A percentile compares a stretch with the other conserved stretches of the same genome.
Conservation (phyloP, 2,797 vertebrate genomes). For the Arnoldichthys spilopterus region DNA sequence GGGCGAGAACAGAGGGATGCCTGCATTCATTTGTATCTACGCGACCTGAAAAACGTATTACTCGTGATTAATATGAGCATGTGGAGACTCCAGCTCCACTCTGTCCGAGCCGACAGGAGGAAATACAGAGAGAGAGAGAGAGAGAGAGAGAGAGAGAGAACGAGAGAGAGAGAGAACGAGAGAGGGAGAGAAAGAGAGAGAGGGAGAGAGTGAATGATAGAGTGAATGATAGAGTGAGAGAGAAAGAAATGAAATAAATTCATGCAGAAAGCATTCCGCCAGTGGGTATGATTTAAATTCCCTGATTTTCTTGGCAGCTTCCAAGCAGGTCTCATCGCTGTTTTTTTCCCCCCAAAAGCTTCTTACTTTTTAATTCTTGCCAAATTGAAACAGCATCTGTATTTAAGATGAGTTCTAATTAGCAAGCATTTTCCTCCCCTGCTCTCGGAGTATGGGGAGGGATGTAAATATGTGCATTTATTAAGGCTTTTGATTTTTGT, state of each 20-base stretch:
- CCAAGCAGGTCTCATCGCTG: slow-evolving; percentile 70
- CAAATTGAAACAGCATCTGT: slow-evolving; percentile 78
- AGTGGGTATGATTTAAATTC: slow-evolving; percentile 78
- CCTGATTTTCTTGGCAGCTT: slow-evolving; percentile 66
- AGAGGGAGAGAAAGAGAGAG: slow-evolving; percentile 8
- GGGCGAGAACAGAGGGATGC: background rate
- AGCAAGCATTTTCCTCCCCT: slow-evolving; percentile 66
- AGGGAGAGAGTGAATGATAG: slow-evolving; percentile 29
- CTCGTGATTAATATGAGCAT: slow-evolving; percentile 37
- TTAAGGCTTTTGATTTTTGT: slow-evolving; percentile 71
- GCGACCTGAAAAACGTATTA: slow-evolving; percentile 44
- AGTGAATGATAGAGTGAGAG: slow-evolving; percentile 7
- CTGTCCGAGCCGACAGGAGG: slow-evolving; percentile 12
- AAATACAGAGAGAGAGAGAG: slow-evolving; percentile 3
- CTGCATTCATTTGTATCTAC: slow-evolving; percentile 14
- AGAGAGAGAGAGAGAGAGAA: slow-evolving; percentile 11
- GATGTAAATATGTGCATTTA: slow-evolving; percentile 78
- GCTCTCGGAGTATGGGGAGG: slow-evolving; percentile 51
- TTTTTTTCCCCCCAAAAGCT: slow-evolving; percentile 71
- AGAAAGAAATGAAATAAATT: slow-evolving; percentile 56
- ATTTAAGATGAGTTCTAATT: slow-evolving; percentile 78
- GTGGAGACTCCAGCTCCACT: slow-evolving; percentile 41
- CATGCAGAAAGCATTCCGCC: slow-evolving; percentile 76
- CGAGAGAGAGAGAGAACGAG: background rate
- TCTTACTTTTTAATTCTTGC: slow-evolving; percentile 71